These are phyloP conservation scores for Myotis pilosus DNA, from an alignment of 2,797 vertebrate genomes.

Conservation along the genomic window DNA sequence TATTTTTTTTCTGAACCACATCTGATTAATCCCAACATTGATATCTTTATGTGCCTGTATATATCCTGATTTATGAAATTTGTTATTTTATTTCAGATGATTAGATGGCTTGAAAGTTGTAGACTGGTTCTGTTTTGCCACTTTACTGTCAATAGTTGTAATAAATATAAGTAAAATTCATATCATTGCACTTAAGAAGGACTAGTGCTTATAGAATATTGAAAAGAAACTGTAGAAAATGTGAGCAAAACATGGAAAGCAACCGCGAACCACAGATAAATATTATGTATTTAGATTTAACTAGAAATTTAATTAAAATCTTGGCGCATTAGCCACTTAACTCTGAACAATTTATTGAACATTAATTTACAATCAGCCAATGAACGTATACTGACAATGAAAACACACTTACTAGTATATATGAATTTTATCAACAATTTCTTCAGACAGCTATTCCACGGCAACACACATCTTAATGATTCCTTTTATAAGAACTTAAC, in stretches of 20 bases:
- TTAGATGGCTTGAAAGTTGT: neutral
- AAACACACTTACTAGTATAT: neutral
- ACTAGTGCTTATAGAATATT: neutral
- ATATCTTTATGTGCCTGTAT: neutral
- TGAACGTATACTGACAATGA: neutral
- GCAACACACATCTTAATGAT: neutral
- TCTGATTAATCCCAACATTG: neutral
- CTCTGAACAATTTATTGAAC: neutral
- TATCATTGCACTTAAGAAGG: neutral
- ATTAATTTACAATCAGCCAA: neutral
- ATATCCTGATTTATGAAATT: neutral
- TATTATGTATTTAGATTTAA: neutral
- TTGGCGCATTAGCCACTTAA: neutral
- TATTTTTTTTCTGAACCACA: neutral
- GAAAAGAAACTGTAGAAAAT: neutral
- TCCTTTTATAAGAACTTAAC: neutral
- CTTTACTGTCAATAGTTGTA: neutral
- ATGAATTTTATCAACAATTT: neutral
- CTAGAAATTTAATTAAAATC: neutral
- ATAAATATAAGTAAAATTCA: neutral
- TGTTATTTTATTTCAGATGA: neutral
- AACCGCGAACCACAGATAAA: neutral
- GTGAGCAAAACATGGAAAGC: neutral
- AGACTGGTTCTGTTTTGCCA: neutral
- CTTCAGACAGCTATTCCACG: neutral